Conservation (phyloP, 1,140 invertebrate genomes). For the Dreissena rostriformis region DNA sequence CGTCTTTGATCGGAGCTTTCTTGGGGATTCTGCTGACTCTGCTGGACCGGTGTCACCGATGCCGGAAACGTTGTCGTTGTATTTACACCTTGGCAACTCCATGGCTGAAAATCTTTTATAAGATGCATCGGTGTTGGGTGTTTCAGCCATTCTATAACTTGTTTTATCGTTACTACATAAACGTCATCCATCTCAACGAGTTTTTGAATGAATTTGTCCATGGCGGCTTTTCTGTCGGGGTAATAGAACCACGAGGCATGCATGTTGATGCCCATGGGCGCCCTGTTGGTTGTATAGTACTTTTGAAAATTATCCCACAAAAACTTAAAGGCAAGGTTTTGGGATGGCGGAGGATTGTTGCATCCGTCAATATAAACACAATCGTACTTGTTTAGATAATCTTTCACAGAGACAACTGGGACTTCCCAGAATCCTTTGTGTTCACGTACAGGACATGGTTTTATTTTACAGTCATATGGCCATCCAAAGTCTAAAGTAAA, state of each 20-base stretch:
- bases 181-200: slow-evolving; percentile 69
- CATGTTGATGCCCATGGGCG: slow-evolving; percentile 71
- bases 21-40: not conserved
- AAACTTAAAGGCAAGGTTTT: slow-evolving; percentile 65
- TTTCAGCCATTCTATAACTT: slow-evolving; percentile 72
- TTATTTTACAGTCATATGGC: slow-evolving; percentile 69
- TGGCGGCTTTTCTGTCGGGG: slow-evolving; percentile 62
- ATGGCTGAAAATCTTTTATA: slow-evolving; percentile 63
- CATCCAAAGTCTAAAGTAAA: slow-evolving; percentile 73
- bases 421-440: slow-evolving; percentile 75
- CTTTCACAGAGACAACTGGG: slow-evolving; percentile 67
- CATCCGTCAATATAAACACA: slow-evolving; percentile 70
- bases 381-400: slow-evolving; percentile 62
- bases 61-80: not conserved
- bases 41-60: not conserved
- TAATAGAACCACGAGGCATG: slow-evolving; percentile 72
- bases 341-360: slow-evolving; percentile 59
- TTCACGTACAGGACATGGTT: slow-evolving; percentile 62
- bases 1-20: not conserved
- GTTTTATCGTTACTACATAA: slow-evolving; percentile 69
- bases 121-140: slow-evolving; percentile 62
- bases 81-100: slow-evolving; percentile 58
- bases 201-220: slow-evolving; percentile 69
- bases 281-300: slow-evolving; percentile 68
- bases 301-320: slow-evolving; percentile 71